Evolutionary conservation across 2,888 invertebrate genomes (phyloP).

Genomic region (Microctonus brassicae): DNA sequence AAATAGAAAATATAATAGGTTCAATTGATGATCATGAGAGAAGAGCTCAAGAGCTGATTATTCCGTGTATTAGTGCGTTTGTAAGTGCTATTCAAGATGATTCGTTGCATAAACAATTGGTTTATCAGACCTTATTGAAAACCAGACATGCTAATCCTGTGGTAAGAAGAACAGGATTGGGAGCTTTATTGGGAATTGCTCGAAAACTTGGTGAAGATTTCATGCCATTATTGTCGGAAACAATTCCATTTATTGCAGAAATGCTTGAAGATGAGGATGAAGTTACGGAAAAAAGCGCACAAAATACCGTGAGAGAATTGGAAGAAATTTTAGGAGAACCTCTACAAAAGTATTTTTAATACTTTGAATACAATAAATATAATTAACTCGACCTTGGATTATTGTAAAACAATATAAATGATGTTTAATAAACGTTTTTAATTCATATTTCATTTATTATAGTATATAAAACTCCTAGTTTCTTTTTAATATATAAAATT

Average conservation of each 20-base stretch:
- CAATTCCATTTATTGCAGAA: slow-evolving; percentile 94
- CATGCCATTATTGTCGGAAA: slow-evolving; percentile 89
- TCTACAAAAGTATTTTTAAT: slow-evolving; percentile 87
- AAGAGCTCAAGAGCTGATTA: slow-evolving; percentile 75
- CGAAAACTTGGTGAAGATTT: slow-evolving; percentile 90
- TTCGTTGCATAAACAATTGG: slow-evolving; percentile 89
- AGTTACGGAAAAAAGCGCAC: slow-evolving; percentile 84
- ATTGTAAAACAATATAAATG: too few species aligned
- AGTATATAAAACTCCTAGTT: too few species aligned
- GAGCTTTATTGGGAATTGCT: slow-evolving; percentile 76
- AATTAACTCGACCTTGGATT: too few species aligned
- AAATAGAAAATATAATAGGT: slow-evolving; percentile 83
- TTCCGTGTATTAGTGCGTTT: slow-evolving; percentile 86
- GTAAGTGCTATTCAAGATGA: slow-evolving; percentile 88
- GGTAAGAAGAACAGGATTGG: slow-evolving; percentile 71
- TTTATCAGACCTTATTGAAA: slow-evolving; percentile 91
- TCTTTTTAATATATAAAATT: too few species aligned
- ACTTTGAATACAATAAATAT: not conserved
- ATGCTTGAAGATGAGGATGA: slow-evolving; percentile 91
- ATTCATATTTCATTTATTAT: too few species aligned
- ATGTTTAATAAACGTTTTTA: too few species aligned
- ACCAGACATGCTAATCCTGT: slow-evolving; percentile 82
- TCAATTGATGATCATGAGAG: slow-evolving; percentile 74
- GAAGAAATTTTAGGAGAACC: slow-evolving; percentile 92
- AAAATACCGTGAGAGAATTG: slow-evolving; percentile 84